These are phyloP conservation scores for Drosophila arizonae DNA, from an alignment of 1,140 invertebrate species.

Conservation along the genomic window DNA sequence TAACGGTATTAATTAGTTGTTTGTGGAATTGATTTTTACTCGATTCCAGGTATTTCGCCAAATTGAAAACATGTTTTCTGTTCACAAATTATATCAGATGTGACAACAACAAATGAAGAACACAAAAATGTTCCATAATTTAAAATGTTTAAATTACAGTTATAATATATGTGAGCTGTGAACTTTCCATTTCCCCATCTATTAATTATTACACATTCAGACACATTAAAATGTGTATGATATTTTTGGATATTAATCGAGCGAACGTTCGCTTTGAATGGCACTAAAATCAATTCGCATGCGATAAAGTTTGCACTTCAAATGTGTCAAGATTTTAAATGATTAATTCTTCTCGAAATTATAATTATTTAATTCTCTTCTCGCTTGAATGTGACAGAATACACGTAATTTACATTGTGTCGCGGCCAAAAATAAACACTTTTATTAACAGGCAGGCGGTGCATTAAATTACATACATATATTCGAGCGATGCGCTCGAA, in stretches of 20 bases:
- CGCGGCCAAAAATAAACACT: slow-evolving; percentile 16
- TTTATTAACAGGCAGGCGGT: slow-evolving; percentile 31
- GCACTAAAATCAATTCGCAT: slow-evolving; percentile 14
- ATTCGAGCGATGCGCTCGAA: slow-evolving; percentile 21
- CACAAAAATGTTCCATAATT: too few species aligned
- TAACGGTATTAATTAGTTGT: slow-evolving; percentile 1
- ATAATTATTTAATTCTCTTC: background rate
- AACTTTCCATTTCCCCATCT: too few species aligned
- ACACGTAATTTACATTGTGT: slow-evolving; percentile 34
- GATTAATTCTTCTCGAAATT: background rate
- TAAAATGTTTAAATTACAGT: too few species aligned
- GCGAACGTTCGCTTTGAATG: background rate
- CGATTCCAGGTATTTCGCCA: background rate
- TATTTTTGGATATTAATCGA: background rate
- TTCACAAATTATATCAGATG: too few species aligned
- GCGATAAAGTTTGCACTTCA: background rate
- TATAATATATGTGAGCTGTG: too few species aligned
- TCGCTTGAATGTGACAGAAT: slow-evolving; percentile 20
- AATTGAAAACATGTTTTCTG: background rate
- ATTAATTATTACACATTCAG: background rate
- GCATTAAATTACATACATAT: slow-evolving; percentile 44
- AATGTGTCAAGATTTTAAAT: background rate
- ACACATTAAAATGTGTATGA: background rate
- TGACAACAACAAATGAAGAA: too few species aligned
- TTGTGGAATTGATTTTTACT: background rate